These are phyloP conservation scores for Furcifer pardalis DNA, from an alignment of 2,797 vertebrate genomes.

Conservation along the genomic window DNA sequence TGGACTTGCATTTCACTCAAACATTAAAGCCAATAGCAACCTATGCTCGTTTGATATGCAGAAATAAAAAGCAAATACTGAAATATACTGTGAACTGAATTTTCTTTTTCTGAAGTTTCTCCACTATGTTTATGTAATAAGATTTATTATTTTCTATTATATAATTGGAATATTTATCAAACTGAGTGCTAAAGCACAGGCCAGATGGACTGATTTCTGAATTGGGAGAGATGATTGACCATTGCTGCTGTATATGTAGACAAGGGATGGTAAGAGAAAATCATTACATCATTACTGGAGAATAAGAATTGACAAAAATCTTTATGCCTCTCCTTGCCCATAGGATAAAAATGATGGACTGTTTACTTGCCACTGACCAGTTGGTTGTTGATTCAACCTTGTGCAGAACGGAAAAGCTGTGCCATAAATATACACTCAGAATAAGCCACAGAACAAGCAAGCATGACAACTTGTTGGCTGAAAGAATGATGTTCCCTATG, in stretches of 20 bases:
- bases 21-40: background rate
- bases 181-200: background rate
- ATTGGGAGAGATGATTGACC: no score
- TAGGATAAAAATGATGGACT: background rate
- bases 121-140: background rate
- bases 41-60: constrained; percentile 1
- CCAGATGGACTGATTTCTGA: background rate
- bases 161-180: background rate
- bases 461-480: no score
- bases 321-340: background rate
- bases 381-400: background rate
- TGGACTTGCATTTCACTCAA: constrained; percentile 1
- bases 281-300: background rate
- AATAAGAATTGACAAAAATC: background rate
- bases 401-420: background rate
- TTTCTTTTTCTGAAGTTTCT: background rate
- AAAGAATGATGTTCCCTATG: background rate
- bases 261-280: background rate
- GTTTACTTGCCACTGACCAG: background rate
- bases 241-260: background rate
- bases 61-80: background rate
- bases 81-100: background rate
- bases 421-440: background rate
- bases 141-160: background rate
- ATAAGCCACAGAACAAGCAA: no score